Evolutionary conservation across 2,113 vertebrate genomes (phyloP).

Genomic region (Galeopterus variegatus): DNA sequence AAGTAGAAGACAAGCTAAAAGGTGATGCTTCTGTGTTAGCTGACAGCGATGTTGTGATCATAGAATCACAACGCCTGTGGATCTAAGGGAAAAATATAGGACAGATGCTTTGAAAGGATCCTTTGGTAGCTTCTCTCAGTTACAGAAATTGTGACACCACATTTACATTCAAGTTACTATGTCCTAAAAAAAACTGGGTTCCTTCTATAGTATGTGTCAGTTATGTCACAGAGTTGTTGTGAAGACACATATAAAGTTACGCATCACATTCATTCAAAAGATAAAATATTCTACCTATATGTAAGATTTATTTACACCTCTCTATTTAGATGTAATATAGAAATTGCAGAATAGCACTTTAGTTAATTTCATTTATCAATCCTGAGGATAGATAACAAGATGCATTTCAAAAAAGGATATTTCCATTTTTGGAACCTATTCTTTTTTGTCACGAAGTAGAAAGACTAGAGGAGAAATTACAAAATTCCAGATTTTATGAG

Average conservation of each 20-base stretch:
- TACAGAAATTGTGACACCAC: background rate
- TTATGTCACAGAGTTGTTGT: background rate
- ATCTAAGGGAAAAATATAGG: conserved; percentile 9
- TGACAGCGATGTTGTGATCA: background rate
- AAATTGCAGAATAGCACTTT: background rate
- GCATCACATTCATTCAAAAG: background rate
- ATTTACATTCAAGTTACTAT: background rate
- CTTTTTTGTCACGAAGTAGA: background rate
- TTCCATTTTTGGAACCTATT: background rate
- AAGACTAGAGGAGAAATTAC: background rate
- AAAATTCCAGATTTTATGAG: conserved; percentile 62
- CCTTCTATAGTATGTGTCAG: background rate
- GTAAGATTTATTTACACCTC: background rate
- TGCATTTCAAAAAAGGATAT: background rate
- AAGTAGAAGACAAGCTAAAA: background rate
- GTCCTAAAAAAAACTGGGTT: background rate
- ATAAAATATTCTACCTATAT: background rate
- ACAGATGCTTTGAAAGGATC: background rate
- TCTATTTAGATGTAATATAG: background rate
- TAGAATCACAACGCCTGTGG: background rate
- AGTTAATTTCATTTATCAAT: background rate
- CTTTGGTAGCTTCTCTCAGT: background rate
- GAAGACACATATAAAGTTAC: background rate
- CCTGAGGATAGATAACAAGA: background rate
- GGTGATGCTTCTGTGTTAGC: background rate